A percentile compares a stretch with the other conserved stretches of the same genome.
phyloP scores from a whole-genome alignment of 2,797 vertebrate species.

The Buceros bicornis region DNA sequence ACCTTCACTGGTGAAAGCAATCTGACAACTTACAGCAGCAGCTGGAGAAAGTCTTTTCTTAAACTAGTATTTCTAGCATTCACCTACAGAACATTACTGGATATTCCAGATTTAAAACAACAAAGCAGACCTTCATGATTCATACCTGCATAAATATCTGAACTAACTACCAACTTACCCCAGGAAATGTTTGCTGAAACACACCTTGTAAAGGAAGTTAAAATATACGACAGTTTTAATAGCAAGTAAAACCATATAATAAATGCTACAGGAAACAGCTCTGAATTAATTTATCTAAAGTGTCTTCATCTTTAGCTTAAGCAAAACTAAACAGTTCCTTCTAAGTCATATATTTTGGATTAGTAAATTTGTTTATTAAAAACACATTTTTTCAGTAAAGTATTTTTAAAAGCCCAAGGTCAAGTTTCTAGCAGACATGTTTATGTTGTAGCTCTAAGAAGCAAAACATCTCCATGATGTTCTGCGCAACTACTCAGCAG shows the following conservation, averaged over 20 bases:
- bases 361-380: not conserved
- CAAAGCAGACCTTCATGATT: not conserved
- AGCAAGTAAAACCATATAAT: not conserved
- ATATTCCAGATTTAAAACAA: not conserved
- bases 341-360: not conserved
- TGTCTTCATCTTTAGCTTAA: not conserved
- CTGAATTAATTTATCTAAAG: not conserved
- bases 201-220: not conserved
- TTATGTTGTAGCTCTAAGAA: not conserved
- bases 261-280: not conserved
- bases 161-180: not conserved
- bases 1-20: not conserved
- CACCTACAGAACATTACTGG: not conserved
- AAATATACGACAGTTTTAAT: not conserved
- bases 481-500: not conserved
- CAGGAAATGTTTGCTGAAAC: not conserved
- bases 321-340: not conserved
- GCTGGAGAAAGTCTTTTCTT: not conserved
- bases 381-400: not conserved
- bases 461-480: not conserved
- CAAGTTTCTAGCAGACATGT: not conserved
- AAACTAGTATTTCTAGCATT: not conserved
- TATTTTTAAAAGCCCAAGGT: not conserved
- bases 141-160: not conserved
- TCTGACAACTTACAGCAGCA: not conserved